Percentiles rank a stretch among this genome's conserved stretches.
Conservation (phyloP, 2,113 vertebrate species). For the Dasyprocta punctata region DNA sequence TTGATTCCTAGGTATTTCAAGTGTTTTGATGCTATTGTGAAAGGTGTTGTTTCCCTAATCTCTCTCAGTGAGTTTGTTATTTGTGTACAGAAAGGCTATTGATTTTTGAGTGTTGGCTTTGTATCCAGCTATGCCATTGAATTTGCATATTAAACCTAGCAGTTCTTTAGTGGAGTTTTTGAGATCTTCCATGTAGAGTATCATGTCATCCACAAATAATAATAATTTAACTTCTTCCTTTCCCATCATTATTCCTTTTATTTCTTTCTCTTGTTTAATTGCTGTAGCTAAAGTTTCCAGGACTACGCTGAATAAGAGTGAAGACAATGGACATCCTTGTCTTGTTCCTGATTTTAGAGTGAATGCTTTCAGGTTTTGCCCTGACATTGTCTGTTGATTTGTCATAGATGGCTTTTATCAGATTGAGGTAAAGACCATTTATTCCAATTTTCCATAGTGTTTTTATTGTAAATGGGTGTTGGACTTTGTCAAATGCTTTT, state of each 20-base stretch:
- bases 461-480: background rate
- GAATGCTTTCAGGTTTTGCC: background rate
- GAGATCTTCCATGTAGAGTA: background rate
- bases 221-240: background rate
- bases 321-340: background rate
- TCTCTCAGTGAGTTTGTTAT: background rate
- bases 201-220: background rate
- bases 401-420: background rate
- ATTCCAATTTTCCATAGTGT: background rate
- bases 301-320: background rate
- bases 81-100: background rate
- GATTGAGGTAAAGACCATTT: background rate
- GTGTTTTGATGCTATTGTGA: background rate
- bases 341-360: background rate
- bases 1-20: background rate
- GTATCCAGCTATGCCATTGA: background rate
- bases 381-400: background rate
- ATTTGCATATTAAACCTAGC: background rate
- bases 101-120: background rate
- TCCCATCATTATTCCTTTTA: background rate
- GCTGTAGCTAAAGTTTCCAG: background rate
- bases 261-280: background rate
- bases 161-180: background rate
- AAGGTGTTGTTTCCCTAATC: background rate
- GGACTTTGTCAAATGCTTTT: background rate